These are phyloP conservation scores for Bombycilla garrulus DNA, from an alignment of 2,113 vertebrate genomes.

Conservation along the genomic window DNA sequence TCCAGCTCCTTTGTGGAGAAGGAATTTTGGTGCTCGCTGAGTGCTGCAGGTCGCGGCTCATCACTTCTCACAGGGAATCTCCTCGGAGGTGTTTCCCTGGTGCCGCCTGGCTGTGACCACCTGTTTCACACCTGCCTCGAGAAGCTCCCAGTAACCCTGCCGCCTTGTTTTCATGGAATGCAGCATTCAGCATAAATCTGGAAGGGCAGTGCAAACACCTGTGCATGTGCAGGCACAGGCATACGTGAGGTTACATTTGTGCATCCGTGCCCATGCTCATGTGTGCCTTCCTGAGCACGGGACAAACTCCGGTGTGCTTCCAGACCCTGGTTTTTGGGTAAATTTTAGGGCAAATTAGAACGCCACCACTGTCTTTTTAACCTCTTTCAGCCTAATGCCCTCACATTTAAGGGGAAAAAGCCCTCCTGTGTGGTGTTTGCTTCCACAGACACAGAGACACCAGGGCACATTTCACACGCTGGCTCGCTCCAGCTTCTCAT, in stretches of 20 bases:
- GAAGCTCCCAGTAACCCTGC: neutral
- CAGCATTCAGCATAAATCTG: neutral
- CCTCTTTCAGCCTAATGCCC: neutral
- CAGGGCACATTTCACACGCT: neutral
- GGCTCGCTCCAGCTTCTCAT: neutral
- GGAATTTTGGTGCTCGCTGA: neutral
- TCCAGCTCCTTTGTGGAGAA: neutral
- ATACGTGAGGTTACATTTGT: rapidly evolving
- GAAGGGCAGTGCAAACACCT: neutral
- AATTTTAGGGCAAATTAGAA: neutral
- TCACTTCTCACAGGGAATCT: neutral
- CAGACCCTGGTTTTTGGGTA: neutral
- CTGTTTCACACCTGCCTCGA: neutral
- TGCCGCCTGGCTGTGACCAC: neutral
- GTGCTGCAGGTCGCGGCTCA: rapidly evolving
- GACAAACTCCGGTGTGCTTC: rapidly evolving
- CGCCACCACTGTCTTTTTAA: neutral
- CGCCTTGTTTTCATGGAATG: neutral
- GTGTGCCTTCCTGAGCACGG: rapidly evolving
- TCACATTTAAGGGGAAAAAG: neutral
- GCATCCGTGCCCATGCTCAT: rapidly evolving
- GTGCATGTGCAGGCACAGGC: rapidly evolving
- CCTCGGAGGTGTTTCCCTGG: rapidly evolving
- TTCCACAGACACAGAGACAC: neutral
- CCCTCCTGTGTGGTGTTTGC: rapidly evolving